Conservation (phyloP, 2,797 vertebrate species). For the Helicolenus hilgendorfi region DNA sequence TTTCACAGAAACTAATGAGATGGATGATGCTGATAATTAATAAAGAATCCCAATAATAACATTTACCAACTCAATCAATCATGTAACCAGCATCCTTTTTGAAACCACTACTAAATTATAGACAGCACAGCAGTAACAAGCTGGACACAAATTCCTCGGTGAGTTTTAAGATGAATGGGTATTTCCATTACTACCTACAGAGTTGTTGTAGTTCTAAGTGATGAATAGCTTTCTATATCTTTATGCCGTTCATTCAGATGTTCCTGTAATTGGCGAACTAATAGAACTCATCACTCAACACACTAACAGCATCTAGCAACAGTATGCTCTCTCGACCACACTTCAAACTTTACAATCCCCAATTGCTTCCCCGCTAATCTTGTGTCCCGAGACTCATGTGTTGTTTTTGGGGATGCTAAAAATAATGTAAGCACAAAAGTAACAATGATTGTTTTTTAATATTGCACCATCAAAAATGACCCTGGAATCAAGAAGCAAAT, state of each 20-base stretch:
- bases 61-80: conserved; percentile 30
- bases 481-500: background rate
- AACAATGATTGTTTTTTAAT: background rate
- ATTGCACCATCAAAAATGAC: background rate
- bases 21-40: conserved; percentile 34
- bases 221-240: conserved; percentile 62
- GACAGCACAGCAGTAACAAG: background rate
- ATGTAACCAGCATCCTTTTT: conserved; percentile 15
- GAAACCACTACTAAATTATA: conserved; percentile 4
- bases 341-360: conserved; percentile 2
- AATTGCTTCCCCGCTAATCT: background rate
- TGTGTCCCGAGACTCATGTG: background rate
- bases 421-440: background rate
- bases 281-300: conserved; percentile 76
- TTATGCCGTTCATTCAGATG: conserved; percentile 62
- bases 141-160: background rate
- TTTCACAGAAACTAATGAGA: conserved; percentile 10
- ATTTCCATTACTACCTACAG: conserved; percentile 59
- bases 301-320: conserved; percentile 7
- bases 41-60: conserved; percentile 11
- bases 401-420: background rate
- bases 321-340: conserved; percentile 1
- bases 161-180: conserved; percentile 66
- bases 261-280: conserved; percentile 69
- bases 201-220: conserved; percentile 58